Evolutionary conservation across 2,797 vertebrate species (phyloP).

Genomic region (Acrocephalus scirpaceus): DNA sequence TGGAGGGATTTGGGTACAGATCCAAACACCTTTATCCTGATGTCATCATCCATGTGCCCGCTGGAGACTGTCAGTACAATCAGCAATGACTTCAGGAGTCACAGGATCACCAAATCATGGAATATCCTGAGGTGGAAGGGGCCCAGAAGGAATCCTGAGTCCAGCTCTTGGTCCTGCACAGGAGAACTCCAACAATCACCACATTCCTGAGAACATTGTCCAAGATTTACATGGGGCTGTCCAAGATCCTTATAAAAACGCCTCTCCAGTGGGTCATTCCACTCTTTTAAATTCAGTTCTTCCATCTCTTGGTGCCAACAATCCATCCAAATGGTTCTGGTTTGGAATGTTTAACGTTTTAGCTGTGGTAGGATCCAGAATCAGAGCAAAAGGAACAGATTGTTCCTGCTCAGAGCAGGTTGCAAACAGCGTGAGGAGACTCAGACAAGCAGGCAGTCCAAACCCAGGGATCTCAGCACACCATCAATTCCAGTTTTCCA

Average conservation of each 20-base stretch:
- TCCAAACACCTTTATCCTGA: background rate
- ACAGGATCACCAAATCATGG: background rate
- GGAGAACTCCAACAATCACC: background rate
- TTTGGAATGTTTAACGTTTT: background rate
- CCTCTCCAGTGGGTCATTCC: background rate
- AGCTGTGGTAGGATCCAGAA: background rate
- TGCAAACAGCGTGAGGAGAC: background rate
- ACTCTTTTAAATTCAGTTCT: background rate
- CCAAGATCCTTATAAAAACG: background rate
- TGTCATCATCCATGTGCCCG: background rate
- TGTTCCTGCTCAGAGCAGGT: background rate
- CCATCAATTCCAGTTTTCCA: background rate
- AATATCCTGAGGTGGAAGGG: background rate
- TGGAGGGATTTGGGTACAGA: background rate
- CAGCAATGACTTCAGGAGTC: background rate
- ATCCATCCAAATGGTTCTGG: background rate
- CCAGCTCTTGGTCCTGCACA: background rate
- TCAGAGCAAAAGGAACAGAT: background rate
- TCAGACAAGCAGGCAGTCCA: background rate
- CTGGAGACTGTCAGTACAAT: background rate
- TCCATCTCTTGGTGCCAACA: background rate
- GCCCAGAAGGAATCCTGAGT: background rate
- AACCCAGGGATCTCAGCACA: background rate
- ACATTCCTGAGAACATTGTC: rapidly evolving
- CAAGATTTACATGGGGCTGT: background rate